These are phyloP conservation scores for Cataglyphis cursor DNA, from an alignment of 2,888 invertebrate genomes.

Conservation along the genomic window DNA sequence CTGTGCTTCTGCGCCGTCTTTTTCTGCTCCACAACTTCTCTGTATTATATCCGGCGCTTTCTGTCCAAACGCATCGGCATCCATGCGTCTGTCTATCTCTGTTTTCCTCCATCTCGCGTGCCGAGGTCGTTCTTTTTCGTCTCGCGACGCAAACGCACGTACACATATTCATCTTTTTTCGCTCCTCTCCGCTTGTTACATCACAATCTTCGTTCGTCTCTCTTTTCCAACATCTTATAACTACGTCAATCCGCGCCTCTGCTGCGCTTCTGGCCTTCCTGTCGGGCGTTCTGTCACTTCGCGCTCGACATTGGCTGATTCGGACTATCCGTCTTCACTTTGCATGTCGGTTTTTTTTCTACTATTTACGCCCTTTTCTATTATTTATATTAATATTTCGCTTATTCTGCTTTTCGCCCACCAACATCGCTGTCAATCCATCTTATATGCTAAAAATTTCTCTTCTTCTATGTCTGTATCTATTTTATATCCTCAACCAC, in stretches of 20 bases:
- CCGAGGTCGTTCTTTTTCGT: slow-evolving; percentile 19
- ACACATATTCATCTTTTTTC: background rate
- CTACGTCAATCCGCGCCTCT: background rate
- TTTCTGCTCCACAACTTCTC: slow-evolving; percentile 7
- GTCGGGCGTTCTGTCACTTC: background rate
- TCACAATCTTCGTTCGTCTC: slow-evolving; percentile 17
- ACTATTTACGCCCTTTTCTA: slow-evolving; percentile 42
- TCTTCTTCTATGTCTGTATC: background rate
- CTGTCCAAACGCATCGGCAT: background rate
- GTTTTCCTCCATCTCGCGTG: background rate
- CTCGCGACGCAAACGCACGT: background rate
- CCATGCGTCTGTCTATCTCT: background rate
- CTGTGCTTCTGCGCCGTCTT: background rate
- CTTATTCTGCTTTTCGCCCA: background rate
- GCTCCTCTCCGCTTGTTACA: slow-evolving; percentile 26
- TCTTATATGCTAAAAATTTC: slow-evolving; percentile 11
- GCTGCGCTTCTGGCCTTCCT: background rate
- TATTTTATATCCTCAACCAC: background rate
- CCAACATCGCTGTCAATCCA: background rate
- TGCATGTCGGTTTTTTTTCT: background rate
- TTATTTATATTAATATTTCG: background rate
- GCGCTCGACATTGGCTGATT: background rate
- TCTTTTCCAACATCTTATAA: background rate
- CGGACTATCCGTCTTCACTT: background rate
- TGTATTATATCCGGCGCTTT: slow-evolving; percentile 16